A percentile compares a stretch with the other conserved stretches of the same genome.
These are phyloP conservation scores for Gandaritis pyraliata DNA, from an alignment of 2,888 invertebrate genomes.

Conservation along the genomic window DNA sequence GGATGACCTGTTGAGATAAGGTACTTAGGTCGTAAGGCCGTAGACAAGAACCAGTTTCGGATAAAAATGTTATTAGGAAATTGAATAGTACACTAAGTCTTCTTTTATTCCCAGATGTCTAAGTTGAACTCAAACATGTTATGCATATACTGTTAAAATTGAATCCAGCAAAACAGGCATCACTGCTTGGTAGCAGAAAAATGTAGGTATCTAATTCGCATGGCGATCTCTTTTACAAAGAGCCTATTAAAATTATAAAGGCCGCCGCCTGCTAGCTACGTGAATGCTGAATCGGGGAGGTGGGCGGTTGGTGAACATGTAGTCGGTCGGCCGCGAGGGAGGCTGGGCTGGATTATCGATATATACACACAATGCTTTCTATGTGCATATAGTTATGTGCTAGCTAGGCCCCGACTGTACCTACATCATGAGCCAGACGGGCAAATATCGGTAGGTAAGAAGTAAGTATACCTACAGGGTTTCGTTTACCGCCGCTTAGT, in stretches of 20 bases:
- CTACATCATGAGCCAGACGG: conserved; percentile 8
- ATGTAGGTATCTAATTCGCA: too few species aligned
- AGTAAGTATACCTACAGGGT: neutral
- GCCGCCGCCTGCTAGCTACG: conserved; percentile 4
- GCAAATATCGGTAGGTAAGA: neutral
- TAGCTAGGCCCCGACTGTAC: conserved; percentile 7
- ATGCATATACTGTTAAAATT: too few species aligned
- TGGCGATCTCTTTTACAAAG: too few species aligned
- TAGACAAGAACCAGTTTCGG: too few species aligned
- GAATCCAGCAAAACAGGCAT: too few species aligned
- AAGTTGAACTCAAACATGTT: too few species aligned
- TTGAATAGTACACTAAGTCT: too few species aligned
- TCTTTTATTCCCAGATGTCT: too few species aligned
- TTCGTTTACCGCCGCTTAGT: conserved; percentile 6
- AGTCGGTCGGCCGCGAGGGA: conserved; percentile 8
- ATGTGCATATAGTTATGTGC: conserved; percentile 9
- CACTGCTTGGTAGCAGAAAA: too few species aligned
- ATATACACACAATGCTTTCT: neutral
- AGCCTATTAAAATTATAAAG: neutral
- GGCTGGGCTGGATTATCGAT: conserved; percentile 26
- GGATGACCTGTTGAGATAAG: too few species aligned
- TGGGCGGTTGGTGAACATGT: conserved; percentile 4
- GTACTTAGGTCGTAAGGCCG: too few species aligned
- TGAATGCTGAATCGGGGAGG: neutral
- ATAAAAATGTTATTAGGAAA: too few species aligned